A percentile compares a stretch with the other conserved stretches of the same genome.
phyloP scores from a whole-genome alignment of 2,888 invertebrate genomes.

The Phengaris alcon region DNA sequence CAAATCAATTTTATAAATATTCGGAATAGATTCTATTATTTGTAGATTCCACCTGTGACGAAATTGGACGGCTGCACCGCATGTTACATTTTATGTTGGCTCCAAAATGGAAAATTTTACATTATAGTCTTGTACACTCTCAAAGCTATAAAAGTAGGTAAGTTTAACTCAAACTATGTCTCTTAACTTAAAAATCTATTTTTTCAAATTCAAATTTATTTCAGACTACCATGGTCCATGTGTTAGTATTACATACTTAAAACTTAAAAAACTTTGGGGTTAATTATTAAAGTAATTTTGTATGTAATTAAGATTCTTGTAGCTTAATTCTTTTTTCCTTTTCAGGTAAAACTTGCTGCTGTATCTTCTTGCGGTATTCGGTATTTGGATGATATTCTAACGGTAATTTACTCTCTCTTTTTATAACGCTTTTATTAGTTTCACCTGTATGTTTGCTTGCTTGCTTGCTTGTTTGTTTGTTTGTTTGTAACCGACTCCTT shows the following conservation, averaged over 20 bases:
- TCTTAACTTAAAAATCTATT: no score
- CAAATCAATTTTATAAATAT: neutral
- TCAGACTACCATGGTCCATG: no score
- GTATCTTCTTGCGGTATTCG: neutral
- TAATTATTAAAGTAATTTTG: no score
- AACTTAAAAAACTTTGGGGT: no score
- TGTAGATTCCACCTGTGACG: neutral
- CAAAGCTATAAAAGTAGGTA: neutral
- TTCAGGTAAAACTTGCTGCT: neutral
- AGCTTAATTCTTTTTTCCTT: neutral
- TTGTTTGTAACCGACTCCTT: no score
- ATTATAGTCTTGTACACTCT: neutral
- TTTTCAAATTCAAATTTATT: no score
- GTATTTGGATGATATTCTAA: neutral
- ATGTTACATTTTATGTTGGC: slow-evolving; percentile 8
- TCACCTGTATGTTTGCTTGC: no score
- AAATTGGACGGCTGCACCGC: slow-evolving; percentile 11
- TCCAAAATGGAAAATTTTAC: neutral
- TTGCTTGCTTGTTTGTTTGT: no score
- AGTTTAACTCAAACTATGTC: no score
- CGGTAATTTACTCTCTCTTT: neutral
- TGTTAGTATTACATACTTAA: no score
- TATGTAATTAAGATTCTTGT: no score
- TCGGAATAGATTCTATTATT: neutral
- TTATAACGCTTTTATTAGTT: no score